A percentile compares a stretch with the other conserved stretches of the same genome.
Evolutionary conservation across 2,888 invertebrate genomes (phyloP).

Genomic region (Sipha maydis): DNA sequence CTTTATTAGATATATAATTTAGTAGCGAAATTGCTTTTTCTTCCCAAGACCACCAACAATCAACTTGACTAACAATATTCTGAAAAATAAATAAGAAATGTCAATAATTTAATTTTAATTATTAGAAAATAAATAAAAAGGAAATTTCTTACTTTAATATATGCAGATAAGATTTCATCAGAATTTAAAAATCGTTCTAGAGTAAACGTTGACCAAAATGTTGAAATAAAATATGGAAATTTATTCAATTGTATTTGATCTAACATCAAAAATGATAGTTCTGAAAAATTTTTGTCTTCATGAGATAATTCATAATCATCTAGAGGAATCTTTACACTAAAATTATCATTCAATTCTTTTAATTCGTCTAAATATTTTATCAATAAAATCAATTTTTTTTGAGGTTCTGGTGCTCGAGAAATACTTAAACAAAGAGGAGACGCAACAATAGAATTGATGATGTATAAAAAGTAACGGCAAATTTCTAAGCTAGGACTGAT

Average conservation of each 20-base stretch:
- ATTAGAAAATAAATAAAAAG: neutral
- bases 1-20: conserved; percentile 40
- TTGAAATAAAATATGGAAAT: conserved; percentile 60
- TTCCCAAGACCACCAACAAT: conserved; percentile 61
- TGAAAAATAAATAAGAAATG: conserved; percentile 17
- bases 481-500: conserved; percentile 52
- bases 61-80: conserved; percentile 57
- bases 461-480: conserved; percentile 38
- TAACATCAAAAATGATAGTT: conserved; percentile 63
- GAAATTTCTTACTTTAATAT: conserved; percentile 68
- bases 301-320: conserved; percentile 54
- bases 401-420: conserved; percentile 39
- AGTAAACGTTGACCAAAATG: conserved; percentile 67
- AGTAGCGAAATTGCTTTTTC: conserved; percentile 49
- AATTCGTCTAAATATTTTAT: conserved; percentile 55
- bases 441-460: conserved; percentile 49
- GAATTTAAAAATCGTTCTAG: conserved; percentile 68
- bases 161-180: conserved; percentile 68
- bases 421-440: conserved; percentile 56
- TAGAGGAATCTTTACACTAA: conserved; percentile 31
- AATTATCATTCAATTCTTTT: conserved; percentile 58
- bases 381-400: conserved; percentile 44
- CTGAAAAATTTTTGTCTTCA: conserved; percentile 44
- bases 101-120: neutral
- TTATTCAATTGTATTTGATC: conserved; percentile 63